Evolutionary conservation across 2,888 invertebrate species (phyloP), one percentile per base, ranked within the genome.

Genomic region (Pseudanteris insignis): DNA sequence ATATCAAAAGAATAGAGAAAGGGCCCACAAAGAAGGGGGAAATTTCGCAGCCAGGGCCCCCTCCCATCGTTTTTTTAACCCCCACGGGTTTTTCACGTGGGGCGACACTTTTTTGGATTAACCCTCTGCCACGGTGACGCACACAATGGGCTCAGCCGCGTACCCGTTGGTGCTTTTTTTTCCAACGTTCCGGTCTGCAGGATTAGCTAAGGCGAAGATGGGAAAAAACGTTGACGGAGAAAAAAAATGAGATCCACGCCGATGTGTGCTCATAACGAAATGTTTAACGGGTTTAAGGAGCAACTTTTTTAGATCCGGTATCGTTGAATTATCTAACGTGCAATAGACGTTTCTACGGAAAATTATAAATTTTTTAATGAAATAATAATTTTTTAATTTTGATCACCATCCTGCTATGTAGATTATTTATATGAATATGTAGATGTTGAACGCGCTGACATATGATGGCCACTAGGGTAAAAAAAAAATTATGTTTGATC

Each of bases 1-100:
- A 77, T 76, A 78, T 78, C 76, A 76, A 70, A 76, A 75, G 79
- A 79, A 79, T 78, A 74, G 77, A 74, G 77, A 78, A 77, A 74
- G 75, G 75, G 70, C 75, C 76, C 68, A 44, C 12, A 36, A 63
- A 64, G 76, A 67, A 72, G 75, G 76, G 73, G 65, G 8, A 67
- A 76, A 71, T 75, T 77, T 75, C 71, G 69, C 70, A 67, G 61
- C 59, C 50, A 48, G 64, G 65, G 61, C 62, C 68, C 69, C 57
- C 46, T 34, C 41, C 48, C 21, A 24, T 46, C 36, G 46, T 46
- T 66, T 64, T 61, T 63, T 67, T 59, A 68, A 71, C 67, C 69
- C 70, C 67, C 69, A 55, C 48, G 43, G 25, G 24, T 34, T 51
- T 53, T 48, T 67, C 64, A 62, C 65, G 68, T 64, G 69, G 70